A percentile compares a stretch with the other conserved stretches of the same genome.
These are phyloP conservation scores for Aleiodes testaceus DNA, from an alignment of 2,888 invertebrate species.

Conservation along the genomic window DNA sequence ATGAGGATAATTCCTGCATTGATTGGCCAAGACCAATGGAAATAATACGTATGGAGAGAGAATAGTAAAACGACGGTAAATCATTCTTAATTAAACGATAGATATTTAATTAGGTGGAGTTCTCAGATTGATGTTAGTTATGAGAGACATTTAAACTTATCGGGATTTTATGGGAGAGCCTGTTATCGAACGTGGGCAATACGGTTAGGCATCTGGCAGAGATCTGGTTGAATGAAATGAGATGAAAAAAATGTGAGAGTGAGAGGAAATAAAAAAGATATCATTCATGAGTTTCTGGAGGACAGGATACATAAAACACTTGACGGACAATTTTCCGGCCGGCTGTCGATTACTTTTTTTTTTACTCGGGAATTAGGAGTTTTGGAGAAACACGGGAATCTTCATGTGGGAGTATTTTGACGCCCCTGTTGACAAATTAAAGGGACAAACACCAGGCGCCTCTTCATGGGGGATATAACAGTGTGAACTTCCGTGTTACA, in stretches of 20 bases:
- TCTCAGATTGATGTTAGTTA: slow-evolving; percentile 64
- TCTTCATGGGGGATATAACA: slow-evolving; percentile 42
- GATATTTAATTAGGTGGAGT: slow-evolving; percentile 68
- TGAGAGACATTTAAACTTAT: slow-evolving; percentile 58
- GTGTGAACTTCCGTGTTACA: neutral
- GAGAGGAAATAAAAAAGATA: slow-evolving; percentile 30
- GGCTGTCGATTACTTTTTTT: slow-evolving; percentile 37
- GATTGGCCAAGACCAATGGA: slow-evolving; percentile 62
- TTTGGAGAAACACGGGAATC: slow-evolving; percentile 25
- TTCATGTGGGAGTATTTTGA: slow-evolving; percentile 57
- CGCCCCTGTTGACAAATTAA: slow-evolving; percentile 56
- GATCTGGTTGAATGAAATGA: slow-evolving; percentile 37
- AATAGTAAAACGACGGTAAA: slow-evolving; percentile 61
- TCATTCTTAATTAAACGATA: slow-evolving; percentile 72
- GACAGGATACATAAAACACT: slow-evolving; percentile 68
- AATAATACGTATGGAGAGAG: slow-evolving; percentile 34
- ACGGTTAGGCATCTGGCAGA: slow-evolving; percentile 64
- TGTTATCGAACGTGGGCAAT: slow-evolving; percentile 67
- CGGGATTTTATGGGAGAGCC: slow-evolving; percentile 43
- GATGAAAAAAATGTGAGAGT: slow-evolving; percentile 24
- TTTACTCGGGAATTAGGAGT: slow-evolving; percentile 30
- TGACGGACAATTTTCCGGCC: slow-evolving; percentile 66
- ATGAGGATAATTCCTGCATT: slow-evolving; percentile 72
- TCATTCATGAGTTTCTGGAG: slow-evolving; percentile 42
- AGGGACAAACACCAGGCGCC: slow-evolving; percentile 61